Percentiles rank a stretch among this genome's conserved stretches.
Conservation (phyloP, 2,888 invertebrate species). For the Lingula anatina region DNA sequence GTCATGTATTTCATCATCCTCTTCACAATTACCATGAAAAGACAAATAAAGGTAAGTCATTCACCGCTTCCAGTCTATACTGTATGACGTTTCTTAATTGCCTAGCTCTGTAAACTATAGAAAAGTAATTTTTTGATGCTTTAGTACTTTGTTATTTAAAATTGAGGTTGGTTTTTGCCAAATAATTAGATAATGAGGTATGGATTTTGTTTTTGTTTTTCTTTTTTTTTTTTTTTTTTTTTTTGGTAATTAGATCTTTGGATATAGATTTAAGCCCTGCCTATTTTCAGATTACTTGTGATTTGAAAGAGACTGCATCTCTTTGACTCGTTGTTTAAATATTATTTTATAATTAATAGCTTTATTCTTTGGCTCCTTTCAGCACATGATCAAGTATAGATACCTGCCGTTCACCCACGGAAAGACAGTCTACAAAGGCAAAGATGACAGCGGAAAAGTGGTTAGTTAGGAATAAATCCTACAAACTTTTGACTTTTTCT, state of each 20-base stretch:
- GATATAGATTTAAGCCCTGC: too few species aligned
- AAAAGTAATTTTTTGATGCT: slow-evolving; percentile 1
- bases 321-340: too few species aligned
- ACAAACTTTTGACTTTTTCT: too few species aligned
- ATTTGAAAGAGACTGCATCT: too few species aligned
- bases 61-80: background rate
- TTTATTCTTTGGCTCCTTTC: too few species aligned
- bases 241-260: too few species aligned
- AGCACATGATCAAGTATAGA: slow-evolving; percentile 99
- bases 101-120: background rate
- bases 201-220: background rate
- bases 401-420: slow-evolving; percentile 98
- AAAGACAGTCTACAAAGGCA: slow-evolving; percentile 79
- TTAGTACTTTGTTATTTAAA: background rate
- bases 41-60: slow-evolving; percentile 88
- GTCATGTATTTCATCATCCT: slow-evolving; percentile 99
- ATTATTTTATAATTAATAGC: too few species aligned
- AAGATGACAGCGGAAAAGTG: slow-evolving; percentile 52
- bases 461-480: background rate
- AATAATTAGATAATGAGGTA: background rate
- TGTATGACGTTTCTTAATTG: background rate
- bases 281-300: too few species aligned
- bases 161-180: background rate
- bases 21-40: slow-evolving; percentile 98
- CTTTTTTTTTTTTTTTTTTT: background rate